Evolutionary conservation across 2,888 invertebrate species (phyloP).

Genomic region (Megamerina dolium): DNA sequence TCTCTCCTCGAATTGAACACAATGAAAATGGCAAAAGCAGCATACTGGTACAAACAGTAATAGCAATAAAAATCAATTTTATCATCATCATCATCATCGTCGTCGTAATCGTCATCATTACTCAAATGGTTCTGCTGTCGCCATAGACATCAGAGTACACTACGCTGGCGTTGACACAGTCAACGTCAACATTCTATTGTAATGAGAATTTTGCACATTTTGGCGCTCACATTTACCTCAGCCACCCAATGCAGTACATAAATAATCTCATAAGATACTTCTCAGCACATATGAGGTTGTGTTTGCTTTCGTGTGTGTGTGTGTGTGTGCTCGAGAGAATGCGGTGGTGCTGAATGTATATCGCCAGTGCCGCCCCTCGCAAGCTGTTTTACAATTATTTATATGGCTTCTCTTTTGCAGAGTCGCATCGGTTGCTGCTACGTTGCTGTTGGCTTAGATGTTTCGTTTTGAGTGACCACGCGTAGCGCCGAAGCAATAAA

Average conservation of each 20-base stretch:
- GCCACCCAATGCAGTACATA: slow-evolving; percentile 34
- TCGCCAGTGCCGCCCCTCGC: background rate
- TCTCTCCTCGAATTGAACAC: too few species aligned
- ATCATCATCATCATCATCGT: too few species aligned
- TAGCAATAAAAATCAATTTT: too few species aligned
- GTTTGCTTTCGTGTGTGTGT: too few species aligned
- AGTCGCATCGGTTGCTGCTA: slow-evolving; percentile 3
- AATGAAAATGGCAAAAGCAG: too few species aligned
- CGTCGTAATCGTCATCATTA: too few species aligned
- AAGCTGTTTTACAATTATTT: too few species aligned
- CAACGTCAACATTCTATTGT: background rate
- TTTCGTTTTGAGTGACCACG: slow-evolving; percentile 26
- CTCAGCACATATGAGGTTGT: slow-evolving; percentile 12
- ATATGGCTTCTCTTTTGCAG: too few species aligned
- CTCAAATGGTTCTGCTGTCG: too few species aligned
- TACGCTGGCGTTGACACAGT: slow-evolving; percentile 2
- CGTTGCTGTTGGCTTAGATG: slow-evolving; percentile 9
- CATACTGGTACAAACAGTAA: too few species aligned
- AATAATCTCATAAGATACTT: slow-evolving; percentile 46
- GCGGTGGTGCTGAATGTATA: background rate
- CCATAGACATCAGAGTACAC: too few species aligned
- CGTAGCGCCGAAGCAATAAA: slow-evolving; percentile 33
- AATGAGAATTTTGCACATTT: background rate
- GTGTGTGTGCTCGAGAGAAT: slow-evolving; percentile 1
- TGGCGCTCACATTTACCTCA: slow-evolving; percentile 4